Base-by-base conservation (phyloP, 92 coral and sea anemone genomes). In the Anthopleura xanthogrammica region DNA sequence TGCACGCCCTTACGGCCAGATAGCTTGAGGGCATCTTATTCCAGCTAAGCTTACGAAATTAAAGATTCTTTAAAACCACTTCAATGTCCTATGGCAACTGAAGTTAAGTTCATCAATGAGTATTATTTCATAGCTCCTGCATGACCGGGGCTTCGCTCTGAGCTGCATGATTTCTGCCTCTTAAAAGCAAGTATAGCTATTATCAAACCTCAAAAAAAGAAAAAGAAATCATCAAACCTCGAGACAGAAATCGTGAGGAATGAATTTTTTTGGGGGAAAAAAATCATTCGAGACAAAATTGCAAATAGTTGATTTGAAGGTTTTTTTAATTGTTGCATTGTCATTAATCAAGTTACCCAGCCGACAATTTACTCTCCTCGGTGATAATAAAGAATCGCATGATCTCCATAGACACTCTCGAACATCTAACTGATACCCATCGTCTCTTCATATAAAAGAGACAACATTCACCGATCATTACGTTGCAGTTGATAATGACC, bases 21-120 rank as follows among this genome's bases (percentile, higher is more conserved):
- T 62, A 20, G 70, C 70, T 62, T 62, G 70, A 62, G 70, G 70
- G 70, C 70, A 19, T 62, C 70, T 62, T n/a, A 54, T 54, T 54
- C 16, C 16, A 54, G 58, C 70, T 5, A 62, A 23, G 70, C 70
- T 20, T 62, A 54, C 58, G 58, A 54, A 54, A 62, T 62, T 19
- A 19, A 19, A 62, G 70, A 62, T 62, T 62, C 19, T 62, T 23
- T 54, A 54, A 54, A n/a, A 62, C 29, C 70, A 62, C 70, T 62
- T 62, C 29, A 20, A 62, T 62, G 36, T 62, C 36, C 70, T 62
- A 62, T 20, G 70, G 29, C 70, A 62, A 62, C 70, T 62, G 70
- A 14, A 58, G 64, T 58, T 58, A 12, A 58, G 12, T 11, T 11
- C 12, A 58, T 19, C 64, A 58, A 58, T 58, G 22, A 12, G 64